Conservation (phyloP, 2,888 invertebrate species). For the Trachelus troglodyta region DNA sequence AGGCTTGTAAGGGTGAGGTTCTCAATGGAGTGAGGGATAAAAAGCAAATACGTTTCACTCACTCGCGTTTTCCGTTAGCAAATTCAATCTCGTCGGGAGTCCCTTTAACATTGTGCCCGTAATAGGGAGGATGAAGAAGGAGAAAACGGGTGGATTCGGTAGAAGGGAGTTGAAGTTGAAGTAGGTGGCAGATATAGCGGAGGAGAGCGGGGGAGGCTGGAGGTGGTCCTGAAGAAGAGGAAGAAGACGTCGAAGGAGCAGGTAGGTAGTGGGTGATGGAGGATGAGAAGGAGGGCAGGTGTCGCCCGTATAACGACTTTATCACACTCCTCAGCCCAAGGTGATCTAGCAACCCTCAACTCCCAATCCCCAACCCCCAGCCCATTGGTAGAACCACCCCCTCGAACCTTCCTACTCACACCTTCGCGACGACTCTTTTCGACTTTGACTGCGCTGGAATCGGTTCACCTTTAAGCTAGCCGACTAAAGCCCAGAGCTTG, state of each 20-base stretch:
- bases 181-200: constrained; percentile 23
- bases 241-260: constrained; percentile 13
- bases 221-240: neutral
- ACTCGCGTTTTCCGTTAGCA: constrained; percentile 64
- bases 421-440: constrained; percentile 55
- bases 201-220: constrained; percentile 14
- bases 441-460: constrained; percentile 50
- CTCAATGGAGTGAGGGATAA: constrained; percentile 62
- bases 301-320: constrained; percentile 63
- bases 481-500: constrained; percentile 47
- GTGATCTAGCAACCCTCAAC: neutral
- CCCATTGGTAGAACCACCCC: constrained; percentile 30
- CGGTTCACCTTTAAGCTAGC: constrained; percentile 54
- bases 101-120: constrained; percentile 63
- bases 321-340: constrained; percentile 47
- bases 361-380: constrained; percentile 26
- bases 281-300: constrained; percentile 48
- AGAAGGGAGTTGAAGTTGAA: neutral
- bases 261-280: constrained; percentile 21
- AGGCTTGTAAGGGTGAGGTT: constrained; percentile 44
- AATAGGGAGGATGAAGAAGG: constrained; percentile 62
- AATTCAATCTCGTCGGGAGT: constrained; percentile 64
- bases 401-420: constrained; percentile 40
- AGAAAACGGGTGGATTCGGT: constrained; percentile 44
- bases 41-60: constrained; percentile 65